These are phyloP conservation scores for Phalacrocorax carbo DNA, from an alignment of 2,113 vertebrate species.

Conservation along the genomic window DNA sequence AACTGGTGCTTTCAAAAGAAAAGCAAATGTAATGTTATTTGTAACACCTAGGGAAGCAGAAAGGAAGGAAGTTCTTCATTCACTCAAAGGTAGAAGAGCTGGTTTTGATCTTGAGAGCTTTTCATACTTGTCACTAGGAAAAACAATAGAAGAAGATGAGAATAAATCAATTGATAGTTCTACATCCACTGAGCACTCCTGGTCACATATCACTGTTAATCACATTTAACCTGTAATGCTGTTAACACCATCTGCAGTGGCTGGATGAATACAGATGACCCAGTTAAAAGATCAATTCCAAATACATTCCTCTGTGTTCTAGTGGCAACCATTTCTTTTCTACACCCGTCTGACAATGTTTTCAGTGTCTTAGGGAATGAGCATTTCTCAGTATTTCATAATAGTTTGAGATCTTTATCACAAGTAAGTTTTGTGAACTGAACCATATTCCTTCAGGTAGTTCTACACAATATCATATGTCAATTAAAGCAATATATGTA, in stretches of 20 bases:
- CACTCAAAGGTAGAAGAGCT: neutral
- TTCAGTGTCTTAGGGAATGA: neutral
- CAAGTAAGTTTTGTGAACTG: neutral
- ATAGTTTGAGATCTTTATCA: neutral
- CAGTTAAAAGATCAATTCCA: neutral
- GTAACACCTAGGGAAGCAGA: neutral
- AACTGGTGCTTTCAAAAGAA: neutral
- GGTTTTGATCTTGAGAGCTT: neutral
- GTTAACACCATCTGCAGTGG: neutral
- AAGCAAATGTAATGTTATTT: neutral
- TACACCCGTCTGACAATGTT: neutral
- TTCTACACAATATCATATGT: neutral
- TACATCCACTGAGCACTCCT: neutral
- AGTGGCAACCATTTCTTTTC: neutral
- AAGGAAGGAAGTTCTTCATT: neutral
- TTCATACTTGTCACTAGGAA: neutral
- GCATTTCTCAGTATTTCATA: neutral
- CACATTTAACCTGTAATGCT: neutral
- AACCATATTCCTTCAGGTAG: neutral
- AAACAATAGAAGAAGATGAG: neutral
- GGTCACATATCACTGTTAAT: neutral
- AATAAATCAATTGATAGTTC: neutral
- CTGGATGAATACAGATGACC: neutral
- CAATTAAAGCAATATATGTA: neutral
- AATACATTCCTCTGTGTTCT: neutral